Evolutionary conservation across 2,888 invertebrate genomes (phyloP), one percentile per base, ranked within the genome.

Genomic region (Leucophora obtusa): DNA sequence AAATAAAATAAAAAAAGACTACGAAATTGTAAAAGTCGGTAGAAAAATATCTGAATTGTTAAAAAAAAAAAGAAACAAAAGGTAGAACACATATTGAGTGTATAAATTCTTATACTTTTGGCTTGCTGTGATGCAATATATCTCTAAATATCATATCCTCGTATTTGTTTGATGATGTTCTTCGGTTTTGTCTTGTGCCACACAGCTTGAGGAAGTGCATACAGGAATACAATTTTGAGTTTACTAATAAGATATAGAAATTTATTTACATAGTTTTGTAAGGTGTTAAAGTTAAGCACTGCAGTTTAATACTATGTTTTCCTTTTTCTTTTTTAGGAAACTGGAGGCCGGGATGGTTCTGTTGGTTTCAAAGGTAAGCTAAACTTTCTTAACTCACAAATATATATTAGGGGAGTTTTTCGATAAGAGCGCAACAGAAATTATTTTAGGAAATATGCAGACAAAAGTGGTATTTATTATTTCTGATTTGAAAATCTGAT

Each of bases 21-120:
- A 14, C 14, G 5, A 54, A 62, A 56, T 69, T 70, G 56, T 58
- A 70, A 66, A 77, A 72, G 71, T 59, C 70, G 59, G 70, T 71
- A 65, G 70, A 77, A 71, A 72, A 62, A 47, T 0, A 66, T 54
- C 17, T 60, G 4, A 72, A 72, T 53, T 58, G 17, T n/a, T 15
- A 10, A n/a, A 28, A 56, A 15, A n/a, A 28, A 56, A 24, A 54
- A n/a, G 9, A 62, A 70, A 47, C 15, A 11, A 66, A 71, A 72
- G 54, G 66, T 68, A 66, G 54, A 7, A 54, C 59, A 71, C 60
- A 66, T 60, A 68, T 78, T 62, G 47, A 9, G 15, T 54, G 71
- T 50, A 50, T 71, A 24, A 54, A 66, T 66, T 66, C 17, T 58
- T 76, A 15, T 21, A 66, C 24, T 53, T 54, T 63, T 35, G 47